Base-by-base conservation (phyloP, 2,113 vertebrate species). In the Quiscalus mexicanus region DNA sequence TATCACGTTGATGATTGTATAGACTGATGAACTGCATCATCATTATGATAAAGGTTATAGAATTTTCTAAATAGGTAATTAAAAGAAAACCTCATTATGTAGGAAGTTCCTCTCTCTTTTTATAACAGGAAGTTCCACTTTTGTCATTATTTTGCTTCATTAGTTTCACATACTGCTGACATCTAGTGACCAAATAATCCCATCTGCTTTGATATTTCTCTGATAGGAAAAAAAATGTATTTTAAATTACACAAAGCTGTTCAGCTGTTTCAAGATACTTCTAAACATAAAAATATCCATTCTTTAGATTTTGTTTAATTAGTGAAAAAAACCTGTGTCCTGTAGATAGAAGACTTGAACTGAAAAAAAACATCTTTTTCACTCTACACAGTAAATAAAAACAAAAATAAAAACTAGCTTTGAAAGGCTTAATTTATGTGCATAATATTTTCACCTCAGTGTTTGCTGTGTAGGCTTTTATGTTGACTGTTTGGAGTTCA, bases 141-240 rank as follows among this genome's bases (percentile, higher is more conserved):
- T 37, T 71, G 22, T 44, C 18, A 39, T 78, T 67, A 42, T 83
- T 84, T 71, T 85, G 1, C 24, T 88, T 88, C 11, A 10, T 92
- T 87, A 65, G 39, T 93, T 94, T 15, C 82, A 90, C 49, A 63
- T 92, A 42, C 47, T 70, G 60, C 84, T 96, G 84, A 94, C 87
- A 93, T 65, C 77, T 93, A 91, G 73, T 91, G 85, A 92, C 82
- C 65, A 93, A 85, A 92, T 45, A 84, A 62, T 62, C 56, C 35
- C 23, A 77, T 35, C 24, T 75, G 39, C 23, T 88, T 93, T 42
- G 42, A 41, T 87, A 75, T 64, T 88, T 82, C 35, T 69, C 10
- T 47, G 10, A 12, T 63, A 67, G 35, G 2, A 53, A 58, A 25
- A 82, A 67, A 49, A 9, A 45, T 2, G 3, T 45, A 42, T 78